Conservation (phyloP, 1,140 invertebrate genomes). For the Hydropsyche tenuis region DNA sequence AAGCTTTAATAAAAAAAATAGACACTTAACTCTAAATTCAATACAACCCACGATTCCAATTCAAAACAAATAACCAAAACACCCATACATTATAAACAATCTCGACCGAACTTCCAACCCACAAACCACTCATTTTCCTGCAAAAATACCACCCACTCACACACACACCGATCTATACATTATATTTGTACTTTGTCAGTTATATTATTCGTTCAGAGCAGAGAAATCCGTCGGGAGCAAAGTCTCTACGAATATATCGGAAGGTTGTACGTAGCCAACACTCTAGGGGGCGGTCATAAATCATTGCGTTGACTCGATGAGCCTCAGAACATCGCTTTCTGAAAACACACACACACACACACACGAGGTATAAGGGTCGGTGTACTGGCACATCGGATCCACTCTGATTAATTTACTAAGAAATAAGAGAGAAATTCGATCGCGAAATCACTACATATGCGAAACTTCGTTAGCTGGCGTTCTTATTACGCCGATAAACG, state of each 20-base stretch:
- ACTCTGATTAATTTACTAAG: slow-evolving; percentile 8
- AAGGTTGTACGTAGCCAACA: background rate
- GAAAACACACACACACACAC: background rate
- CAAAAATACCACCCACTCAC: too few relatives aligned
- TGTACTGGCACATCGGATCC: background rate
- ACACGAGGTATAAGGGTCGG: too few relatives aligned
- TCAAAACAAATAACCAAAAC: too few relatives aligned
- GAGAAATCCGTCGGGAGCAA: background rate
- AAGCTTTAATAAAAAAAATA: too few relatives aligned
- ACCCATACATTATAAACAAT: too few relatives aligned
- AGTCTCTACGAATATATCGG: background rate
- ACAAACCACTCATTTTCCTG: too few relatives aligned
- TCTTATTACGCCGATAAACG: background rate
- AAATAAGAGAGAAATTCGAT: slow-evolving; percentile 7
- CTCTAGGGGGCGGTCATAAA: slow-evolving; percentile 7
- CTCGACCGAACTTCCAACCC: too few relatives aligned
- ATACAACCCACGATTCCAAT: too few relatives aligned
- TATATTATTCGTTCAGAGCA: background rate
- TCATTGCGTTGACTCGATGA: slow-evolving; percentile 13
- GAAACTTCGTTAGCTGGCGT: background rate
- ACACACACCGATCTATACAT: too few relatives aligned
- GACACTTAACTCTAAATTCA: too few relatives aligned
- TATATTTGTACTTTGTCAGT: background rate
- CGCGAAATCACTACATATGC: background rate
- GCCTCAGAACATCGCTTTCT: background rate